Percentiles rank a stretch among this genome's conserved stretches.
phyloP scores from a whole-genome alignment of 2,113 vertebrate species.

The Apeltes quadracus region DNA sequence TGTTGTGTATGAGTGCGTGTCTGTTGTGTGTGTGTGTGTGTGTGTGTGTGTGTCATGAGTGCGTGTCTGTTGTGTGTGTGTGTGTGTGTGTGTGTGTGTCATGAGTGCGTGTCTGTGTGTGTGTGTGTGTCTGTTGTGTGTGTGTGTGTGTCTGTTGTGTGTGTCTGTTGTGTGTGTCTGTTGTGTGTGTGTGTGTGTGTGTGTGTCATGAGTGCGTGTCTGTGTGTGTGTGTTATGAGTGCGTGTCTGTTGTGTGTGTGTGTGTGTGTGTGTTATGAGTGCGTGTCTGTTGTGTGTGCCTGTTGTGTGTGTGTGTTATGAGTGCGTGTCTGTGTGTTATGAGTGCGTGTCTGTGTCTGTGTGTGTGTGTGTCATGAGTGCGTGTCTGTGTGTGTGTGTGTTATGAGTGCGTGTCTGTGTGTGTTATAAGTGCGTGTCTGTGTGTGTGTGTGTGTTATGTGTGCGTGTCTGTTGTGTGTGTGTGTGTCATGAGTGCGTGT shows the following conservation, averaged over 20 bases:
- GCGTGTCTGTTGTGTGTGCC: not conserved
- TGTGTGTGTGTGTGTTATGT: too few relatives aligned
- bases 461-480: not conserved
- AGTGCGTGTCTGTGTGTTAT: not conserved
- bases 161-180: not conserved
- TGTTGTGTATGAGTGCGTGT: slow-evolving; percentile 13
- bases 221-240: too few relatives aligned
- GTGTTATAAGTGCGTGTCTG: not conserved
- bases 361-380: slow-evolving; percentile 11
- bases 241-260: not conserved
- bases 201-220: not conserved
- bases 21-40: slow-evolving; percentile 4
- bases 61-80: not conserved
- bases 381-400: not conserved
- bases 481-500: not conserved
- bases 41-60: slow-evolving; percentile 13
- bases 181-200: too few relatives aligned
- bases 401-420: too few relatives aligned
- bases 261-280: slow-evolving; percentile 15
- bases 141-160: too few relatives aligned
- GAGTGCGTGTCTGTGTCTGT: not conserved
- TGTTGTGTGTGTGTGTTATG: too few relatives aligned
- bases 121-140: not conserved
- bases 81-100: too few relatives aligned
- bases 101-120: not conserved